Evolutionary conservation across 2,888 invertebrate genomes (phyloP).

Genomic region (Spatulosminthurus flaviceps): DNA sequence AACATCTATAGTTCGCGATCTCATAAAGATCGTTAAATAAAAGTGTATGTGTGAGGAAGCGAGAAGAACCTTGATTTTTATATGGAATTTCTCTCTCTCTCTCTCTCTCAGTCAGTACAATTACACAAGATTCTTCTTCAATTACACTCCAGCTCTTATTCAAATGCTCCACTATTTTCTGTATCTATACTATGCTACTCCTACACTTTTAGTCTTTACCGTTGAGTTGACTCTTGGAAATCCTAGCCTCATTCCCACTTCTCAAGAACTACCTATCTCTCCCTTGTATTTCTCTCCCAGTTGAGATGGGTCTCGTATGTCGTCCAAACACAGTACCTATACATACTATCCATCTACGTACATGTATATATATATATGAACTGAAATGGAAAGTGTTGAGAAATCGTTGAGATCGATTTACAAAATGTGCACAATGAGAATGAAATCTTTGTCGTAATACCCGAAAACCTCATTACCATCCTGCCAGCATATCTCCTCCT

Average conservation of each 20-base stretch:
- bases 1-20: conserved; percentile 4
- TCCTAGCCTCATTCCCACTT: no score
- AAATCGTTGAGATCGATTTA: conserved; percentile 14
- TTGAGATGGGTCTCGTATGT: no score
- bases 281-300: no score
- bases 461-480: not conserved
- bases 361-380: no score
- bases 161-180: not conserved
- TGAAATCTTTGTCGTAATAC: conserved; percentile 7
- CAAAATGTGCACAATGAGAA: conserved; percentile 10
- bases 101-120: not conserved
- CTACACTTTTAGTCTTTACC: not conserved
- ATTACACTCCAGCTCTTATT: conserved; percentile 9
- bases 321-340: no score
- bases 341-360: no score
- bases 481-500: not conserved
- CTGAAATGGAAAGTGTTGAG: conserved; percentile 3
- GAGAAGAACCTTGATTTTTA: conserved; percentile 14
- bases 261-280: no score
- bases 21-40: conserved; percentile 18
- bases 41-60: not conserved
- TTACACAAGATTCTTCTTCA: not conserved
- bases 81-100: conserved; percentile 2
- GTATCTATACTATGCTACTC: not conserved
- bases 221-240: not conserved